Percentiles rank a stretch among this genome's conserved stretches.
phyloP scores from a whole-genome alignment of 2,888 invertebrate genomes.

The Cerastis rubricosa region DNA sequence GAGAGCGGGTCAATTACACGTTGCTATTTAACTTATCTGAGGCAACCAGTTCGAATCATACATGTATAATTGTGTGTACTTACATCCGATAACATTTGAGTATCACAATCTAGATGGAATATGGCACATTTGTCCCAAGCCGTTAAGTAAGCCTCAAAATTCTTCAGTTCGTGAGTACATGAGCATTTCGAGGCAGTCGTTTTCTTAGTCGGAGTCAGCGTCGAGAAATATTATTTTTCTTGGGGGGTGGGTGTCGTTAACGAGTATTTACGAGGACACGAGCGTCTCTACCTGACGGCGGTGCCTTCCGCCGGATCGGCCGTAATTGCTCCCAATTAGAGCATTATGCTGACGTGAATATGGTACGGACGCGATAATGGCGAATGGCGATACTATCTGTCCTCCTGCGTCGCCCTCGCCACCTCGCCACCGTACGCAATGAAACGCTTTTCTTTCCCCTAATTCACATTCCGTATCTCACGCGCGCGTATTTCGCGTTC shows the following conservation, averaged over 20 bases:
- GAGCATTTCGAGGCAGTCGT: constrained; percentile 82
- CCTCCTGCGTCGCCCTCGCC: constrained; percentile 71
- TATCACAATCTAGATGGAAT: constrained; percentile 73
- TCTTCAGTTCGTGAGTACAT: constrained; percentile 82
- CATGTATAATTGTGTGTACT: constrained; percentile 1
- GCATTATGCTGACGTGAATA: constrained; percentile 90
- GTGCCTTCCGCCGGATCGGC: constrained; percentile 85
- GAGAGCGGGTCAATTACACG: constrained; percentile 2
- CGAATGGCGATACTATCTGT: constrained; percentile 88
- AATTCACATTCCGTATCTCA: constrained; percentile 86
- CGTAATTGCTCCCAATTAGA: constrained; percentile 90
- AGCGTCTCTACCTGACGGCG: constrained; percentile 87
- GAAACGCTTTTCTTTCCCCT: constrained; percentile 82
- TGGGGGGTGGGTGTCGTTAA: constrained; percentile 85
- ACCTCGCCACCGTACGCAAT: constrained; percentile 77
- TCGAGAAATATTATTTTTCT: constrained; percentile 89
- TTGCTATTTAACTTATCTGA: constrained; percentile 18
- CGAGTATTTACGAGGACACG: constrained; percentile 89
- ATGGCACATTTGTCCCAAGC: constrained; percentile 79
- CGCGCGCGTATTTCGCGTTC: too few species aligned
- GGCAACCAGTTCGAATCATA: constrained; percentile 13
- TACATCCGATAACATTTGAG: constrained; percentile 7
- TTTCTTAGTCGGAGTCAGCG: constrained; percentile 83
- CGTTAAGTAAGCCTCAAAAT: constrained; percentile 85
- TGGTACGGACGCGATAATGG: constrained; percentile 88